phyloP scores from a whole-genome alignment of 2,797 vertebrate genomes.

The Chelmon rostratus region DNA sequence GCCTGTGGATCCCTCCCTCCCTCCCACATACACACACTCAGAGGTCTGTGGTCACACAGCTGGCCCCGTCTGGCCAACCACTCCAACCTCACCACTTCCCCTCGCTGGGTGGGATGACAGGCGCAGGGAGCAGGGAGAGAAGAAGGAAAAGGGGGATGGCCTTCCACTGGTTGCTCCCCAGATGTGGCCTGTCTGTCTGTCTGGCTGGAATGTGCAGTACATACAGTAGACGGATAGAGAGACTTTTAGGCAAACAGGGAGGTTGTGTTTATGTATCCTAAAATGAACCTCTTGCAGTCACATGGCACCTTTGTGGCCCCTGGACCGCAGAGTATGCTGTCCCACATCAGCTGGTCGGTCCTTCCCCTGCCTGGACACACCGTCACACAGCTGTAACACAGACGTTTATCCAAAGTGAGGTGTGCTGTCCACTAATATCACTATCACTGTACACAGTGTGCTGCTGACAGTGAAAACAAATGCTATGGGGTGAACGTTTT shows the following conservation, averaged over 20 bases:
- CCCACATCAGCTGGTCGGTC: slow-evolving; percentile 57
- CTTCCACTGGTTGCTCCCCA: slow-evolving; percentile 66
- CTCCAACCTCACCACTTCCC: slow-evolving; percentile 87
- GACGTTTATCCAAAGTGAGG: slow-evolving; percentile 74
- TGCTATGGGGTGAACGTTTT: slow-evolving; percentile 63
- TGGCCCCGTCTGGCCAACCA: slow-evolving; percentile 82
- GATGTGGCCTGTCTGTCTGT: slow-evolving; percentile 74
- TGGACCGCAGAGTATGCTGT: slow-evolving; percentile 50
- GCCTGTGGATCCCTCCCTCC: slow-evolving; percentile 76
- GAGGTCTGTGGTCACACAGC: slow-evolving; percentile 86
- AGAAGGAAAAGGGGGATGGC: slow-evolving; percentile 64
- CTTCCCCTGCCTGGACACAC: slow-evolving; percentile 54
- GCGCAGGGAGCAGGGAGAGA: slow-evolving; percentile 64
- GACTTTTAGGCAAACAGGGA: slow-evolving; percentile 66
- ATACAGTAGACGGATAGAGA: slow-evolving; percentile 69
- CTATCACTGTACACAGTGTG: slow-evolving; percentile 60
- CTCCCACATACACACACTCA: slow-evolving; percentile 77
- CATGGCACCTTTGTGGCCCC: slow-evolving; percentile 68
- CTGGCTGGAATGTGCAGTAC: slow-evolving; percentile 69
- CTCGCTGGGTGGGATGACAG: slow-evolving; percentile 87
- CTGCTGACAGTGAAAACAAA: slow-evolving; percentile 76
- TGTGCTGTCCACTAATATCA: slow-evolving; percentile 76
- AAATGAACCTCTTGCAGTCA: slow-evolving; percentile 77
- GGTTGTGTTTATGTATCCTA: slow-evolving; percentile 80
- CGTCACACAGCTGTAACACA: slow-evolving; percentile 58